Evolutionary conservation across 30 jellyfish, hydroid and myxozoan genomes (phyloP).

Genomic region (Aurelia aurita): DNA sequence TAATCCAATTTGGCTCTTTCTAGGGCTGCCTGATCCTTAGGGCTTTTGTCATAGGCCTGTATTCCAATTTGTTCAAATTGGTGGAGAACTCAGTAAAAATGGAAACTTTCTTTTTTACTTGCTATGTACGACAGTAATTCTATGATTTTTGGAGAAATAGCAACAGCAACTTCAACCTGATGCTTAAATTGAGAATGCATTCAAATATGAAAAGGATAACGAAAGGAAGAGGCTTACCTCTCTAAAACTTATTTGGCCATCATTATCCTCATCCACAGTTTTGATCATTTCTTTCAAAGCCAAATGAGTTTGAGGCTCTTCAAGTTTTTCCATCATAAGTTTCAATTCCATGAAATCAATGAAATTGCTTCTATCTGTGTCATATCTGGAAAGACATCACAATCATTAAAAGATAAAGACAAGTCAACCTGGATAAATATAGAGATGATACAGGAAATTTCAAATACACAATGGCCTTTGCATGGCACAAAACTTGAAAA

Average conservation of each 20-base stretch:
- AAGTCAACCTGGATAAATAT: neutral
- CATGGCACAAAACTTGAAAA: too few species aligned
- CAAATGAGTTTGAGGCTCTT: slow-evolving; percentile 93
- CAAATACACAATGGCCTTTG: neutral
- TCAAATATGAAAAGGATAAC: too few species aligned
- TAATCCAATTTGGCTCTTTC: too few species aligned
- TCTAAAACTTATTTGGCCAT: slow-evolving; percentile 92
- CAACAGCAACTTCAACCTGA: too few species aligned
- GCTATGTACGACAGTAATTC: too few species aligned
- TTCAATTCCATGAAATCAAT: slow-evolving; percentile 88
- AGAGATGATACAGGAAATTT: neutral
- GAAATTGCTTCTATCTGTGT: slow-evolving; percentile 73
- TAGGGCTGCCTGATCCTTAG: too few species aligned
- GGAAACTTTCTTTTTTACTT: too few species aligned
- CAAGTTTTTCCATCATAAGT: slow-evolving; percentile 94
- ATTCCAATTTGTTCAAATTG: too few species aligned
- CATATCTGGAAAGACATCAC: slow-evolving; percentile 58
- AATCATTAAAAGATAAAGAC: neutral
- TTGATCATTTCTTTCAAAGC: slow-evolving; percentile 94
- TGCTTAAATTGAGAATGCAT: too few species aligned
- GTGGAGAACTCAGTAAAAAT: too few species aligned
- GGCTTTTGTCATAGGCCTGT: too few species aligned
- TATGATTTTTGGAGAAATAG: too few species aligned
- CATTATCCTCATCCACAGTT: slow-evolving; percentile 95
- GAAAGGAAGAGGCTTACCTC: slow-evolving; percentile 50